phyloP scores from a whole-genome alignment of 2,113 vertebrate species.

The Sebastes fasciatus region DNA sequence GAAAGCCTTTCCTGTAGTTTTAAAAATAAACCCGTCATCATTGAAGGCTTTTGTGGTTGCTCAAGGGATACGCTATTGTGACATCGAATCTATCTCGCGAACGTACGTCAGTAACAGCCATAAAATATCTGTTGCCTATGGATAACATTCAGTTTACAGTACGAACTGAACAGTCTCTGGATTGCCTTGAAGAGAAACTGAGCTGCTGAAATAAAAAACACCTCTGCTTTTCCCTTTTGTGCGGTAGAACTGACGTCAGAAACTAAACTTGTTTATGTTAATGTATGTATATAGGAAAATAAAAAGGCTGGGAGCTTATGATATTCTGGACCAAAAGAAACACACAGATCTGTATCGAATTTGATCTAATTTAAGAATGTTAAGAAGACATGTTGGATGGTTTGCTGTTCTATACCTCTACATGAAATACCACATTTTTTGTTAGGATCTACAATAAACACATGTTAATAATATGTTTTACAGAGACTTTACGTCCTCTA shows the following conservation, averaged over 20 bases:
- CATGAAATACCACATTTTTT: not conserved
- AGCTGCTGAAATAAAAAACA: slow-evolving; percentile 28
- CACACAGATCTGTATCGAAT: not conserved
- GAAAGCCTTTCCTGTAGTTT: slow-evolving; percentile 77
- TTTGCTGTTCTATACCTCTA: not conserved
- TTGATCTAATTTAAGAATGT: not conserved
- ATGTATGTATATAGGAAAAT: not conserved
- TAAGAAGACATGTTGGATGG: not conserved
- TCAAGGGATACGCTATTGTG: slow-evolving; percentile 63
- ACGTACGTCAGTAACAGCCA: slow-evolving; percentile 58
- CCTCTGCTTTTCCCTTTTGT: slow-evolving; percentile 26
- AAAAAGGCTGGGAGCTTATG: not conserved
- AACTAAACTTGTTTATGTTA: slow-evolving; percentile 1
- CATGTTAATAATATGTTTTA: slow-evolving; percentile 7
- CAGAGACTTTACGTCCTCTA: not conserved
- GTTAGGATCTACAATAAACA: not conserved
- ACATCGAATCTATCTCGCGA: slow-evolving; percentile 67
- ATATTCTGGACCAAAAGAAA: slow-evolving; percentile 5
- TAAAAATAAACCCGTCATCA: slow-evolving; percentile 81
- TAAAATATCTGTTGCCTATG: slow-evolving; percentile 54
- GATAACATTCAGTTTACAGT: slow-evolving; percentile 55
- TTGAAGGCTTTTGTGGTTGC: slow-evolving; percentile 66
- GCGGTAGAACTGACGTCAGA: not conserved
- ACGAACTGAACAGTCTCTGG: slow-evolving; percentile 33
- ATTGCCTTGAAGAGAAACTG: slow-evolving; percentile 33